Percentiles rank a stretch among this genome's conserved stretches.
Conservation (phyloP, 2,888 invertebrate species). For the Alviniconcha strummeri region DNA sequence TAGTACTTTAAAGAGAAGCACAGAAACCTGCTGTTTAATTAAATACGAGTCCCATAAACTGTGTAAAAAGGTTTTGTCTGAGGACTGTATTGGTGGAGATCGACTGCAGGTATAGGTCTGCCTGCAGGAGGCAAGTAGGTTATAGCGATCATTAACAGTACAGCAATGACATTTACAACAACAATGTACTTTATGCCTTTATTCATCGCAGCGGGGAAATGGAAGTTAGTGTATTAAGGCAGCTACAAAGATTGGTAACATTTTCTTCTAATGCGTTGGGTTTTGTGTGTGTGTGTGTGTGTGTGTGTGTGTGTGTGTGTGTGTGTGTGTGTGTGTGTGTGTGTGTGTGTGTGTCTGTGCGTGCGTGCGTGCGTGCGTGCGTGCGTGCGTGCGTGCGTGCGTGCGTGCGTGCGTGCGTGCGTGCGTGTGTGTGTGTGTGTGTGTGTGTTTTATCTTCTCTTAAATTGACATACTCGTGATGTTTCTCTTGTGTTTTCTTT, state of each 20-base stretch:
- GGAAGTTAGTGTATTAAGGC: neutral
- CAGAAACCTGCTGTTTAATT: no score
- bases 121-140: neutral
- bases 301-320: constrained; percentile 1
- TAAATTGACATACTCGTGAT: no score
- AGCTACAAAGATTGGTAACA: no score
- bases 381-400: neutral
- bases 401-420: neutral
- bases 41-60: no score
- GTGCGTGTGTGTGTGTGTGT: constrained; percentile 12
- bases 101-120: neutral
- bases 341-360: constrained; percentile 11
- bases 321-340: neutral
- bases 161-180: neutral
- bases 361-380: constrained; percentile 1
- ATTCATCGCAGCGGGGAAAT: neutral
- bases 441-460: neutral
- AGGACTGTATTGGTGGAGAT: no score
- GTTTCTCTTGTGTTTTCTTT: no score
- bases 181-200: neutral
- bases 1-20: no score
- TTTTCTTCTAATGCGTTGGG: no score
- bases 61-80: no score
- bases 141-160: neutral
- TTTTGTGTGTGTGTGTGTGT: neutral